Percentiles rank a stretch among this genome's conserved stretches.
Conservation (phyloP, 2,797 vertebrate genomes). For the Urosaurus nigricauda region DNA sequence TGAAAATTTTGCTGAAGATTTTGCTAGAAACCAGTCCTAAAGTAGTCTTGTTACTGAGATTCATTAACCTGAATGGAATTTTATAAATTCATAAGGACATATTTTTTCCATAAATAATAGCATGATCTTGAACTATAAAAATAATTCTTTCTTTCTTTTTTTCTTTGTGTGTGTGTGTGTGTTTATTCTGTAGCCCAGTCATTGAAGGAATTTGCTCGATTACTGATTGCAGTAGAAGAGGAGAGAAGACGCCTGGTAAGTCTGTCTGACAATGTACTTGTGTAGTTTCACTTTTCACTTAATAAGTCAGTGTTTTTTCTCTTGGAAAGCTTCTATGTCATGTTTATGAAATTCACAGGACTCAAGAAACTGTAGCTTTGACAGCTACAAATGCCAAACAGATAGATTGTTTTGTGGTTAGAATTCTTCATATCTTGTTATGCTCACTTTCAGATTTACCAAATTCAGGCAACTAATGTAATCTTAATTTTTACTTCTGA, state of each 20-base stretch:
- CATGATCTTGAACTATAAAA: background rate
- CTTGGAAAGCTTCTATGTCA: background rate
- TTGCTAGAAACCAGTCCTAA: background rate
- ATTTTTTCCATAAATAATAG: background rate
- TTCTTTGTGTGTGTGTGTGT: too few species aligned
- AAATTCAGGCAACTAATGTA: background rate
- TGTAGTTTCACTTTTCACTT: background rate
- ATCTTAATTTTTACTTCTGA: background rate
- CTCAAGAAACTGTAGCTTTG: background rate
- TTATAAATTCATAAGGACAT: background rate
- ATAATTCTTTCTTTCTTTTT: background rate
- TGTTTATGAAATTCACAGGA: conserved; percentile 13
- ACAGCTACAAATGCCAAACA: background rate
- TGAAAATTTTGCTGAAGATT: background rate
- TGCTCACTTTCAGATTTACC: background rate
- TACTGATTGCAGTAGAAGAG: conserved; percentile 93
- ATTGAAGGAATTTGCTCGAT: conserved; percentile 94
- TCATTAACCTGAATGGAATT: background rate
- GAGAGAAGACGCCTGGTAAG: conserved; percentile 94
- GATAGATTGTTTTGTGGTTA: background rate
- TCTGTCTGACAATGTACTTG: conserved; percentile 24
- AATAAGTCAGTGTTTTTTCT: background rate
- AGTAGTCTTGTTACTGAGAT: background rate
- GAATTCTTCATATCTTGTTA: conserved; percentile 5
- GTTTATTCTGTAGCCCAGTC: conserved; percentile 87